phyloP scores from a whole-genome alignment of 2,797 vertebrate species.

The Hyperoplus lanceolatus region DNA sequence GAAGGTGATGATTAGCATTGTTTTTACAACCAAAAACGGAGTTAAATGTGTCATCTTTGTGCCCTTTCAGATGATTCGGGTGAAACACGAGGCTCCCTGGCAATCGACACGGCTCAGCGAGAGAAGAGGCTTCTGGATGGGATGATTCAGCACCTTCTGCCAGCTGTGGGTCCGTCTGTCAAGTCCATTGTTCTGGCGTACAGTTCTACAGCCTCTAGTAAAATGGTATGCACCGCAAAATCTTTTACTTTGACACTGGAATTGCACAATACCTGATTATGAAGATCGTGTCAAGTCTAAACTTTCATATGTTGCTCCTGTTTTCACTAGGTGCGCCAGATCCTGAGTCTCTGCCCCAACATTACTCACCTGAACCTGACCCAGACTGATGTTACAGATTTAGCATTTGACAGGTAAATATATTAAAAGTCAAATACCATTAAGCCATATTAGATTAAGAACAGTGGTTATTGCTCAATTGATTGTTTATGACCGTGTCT shows the following conservation, averaged over 20 bases:
- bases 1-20: background rate
- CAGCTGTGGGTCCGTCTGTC: slow-evolving; percentile 90
- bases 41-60: background rate
- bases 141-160: slow-evolving; percentile 94
- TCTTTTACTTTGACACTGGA: background rate
- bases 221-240: slow-evolving; percentile 88
- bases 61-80: slow-evolving; percentile 86
- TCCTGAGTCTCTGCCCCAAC: slow-evolving; percentile 94
- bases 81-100: slow-evolving; percentile 81
- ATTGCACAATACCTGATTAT: background rate
- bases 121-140: slow-evolving; percentile 95
- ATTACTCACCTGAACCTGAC: slow-evolving; percentile 95
- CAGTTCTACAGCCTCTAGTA: slow-evolving; percentile 94
- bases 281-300: background rate
- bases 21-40: background rate
- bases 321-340: slow-evolving; percentile 90
- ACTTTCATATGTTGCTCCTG: background rate
- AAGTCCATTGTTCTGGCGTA: slow-evolving; percentile 94
- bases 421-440: background rate
- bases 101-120: slow-evolving; percentile 90
- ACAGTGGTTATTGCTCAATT: background rate
- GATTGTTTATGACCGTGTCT: background rate
- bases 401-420: slow-evolving; percentile 94
- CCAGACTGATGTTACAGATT: slow-evolving; percentile 95
- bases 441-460: background rate